These are phyloP conservation scores for Alectura lathami DNA, from an alignment of 2,113 vertebrate genomes.

Conservation along the genomic window DNA sequence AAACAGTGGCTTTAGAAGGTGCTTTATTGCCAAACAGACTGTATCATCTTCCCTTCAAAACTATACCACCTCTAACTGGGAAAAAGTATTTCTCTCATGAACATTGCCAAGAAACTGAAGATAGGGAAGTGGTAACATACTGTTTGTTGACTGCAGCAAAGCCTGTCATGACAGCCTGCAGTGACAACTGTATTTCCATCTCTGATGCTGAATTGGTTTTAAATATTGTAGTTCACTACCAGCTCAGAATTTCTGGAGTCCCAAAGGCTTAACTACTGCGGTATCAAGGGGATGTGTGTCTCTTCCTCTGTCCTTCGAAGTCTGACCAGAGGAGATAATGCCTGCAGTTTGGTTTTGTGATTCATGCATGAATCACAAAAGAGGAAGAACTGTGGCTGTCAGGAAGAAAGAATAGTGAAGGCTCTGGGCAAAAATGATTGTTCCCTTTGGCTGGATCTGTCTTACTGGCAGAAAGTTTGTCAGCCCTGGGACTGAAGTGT, in stretches of 20 bases:
- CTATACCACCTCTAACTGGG: background rate
- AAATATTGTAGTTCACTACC: background rate
- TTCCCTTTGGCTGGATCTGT: background rate
- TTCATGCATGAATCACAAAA: accelerated
- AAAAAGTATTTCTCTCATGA: background rate
- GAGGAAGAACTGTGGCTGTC: background rate
- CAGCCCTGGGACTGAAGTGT: background rate
- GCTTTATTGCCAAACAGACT: background rate
- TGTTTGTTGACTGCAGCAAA: background rate
- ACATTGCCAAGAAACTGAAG: background rate
- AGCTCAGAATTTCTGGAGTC: background rate
- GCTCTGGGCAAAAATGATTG: background rate
- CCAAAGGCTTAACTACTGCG: background rate
- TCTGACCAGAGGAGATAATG: background rate
- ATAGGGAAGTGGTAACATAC: background rate
- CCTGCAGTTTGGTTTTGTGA: background rate
- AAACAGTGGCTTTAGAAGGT: background rate
- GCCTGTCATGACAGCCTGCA: background rate
- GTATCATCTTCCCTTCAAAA: background rate
- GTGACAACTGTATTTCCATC: background rate
- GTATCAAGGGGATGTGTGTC: background rate
- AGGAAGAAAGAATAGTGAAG: background rate
- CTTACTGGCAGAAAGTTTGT: background rate
- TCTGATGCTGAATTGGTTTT: background rate
- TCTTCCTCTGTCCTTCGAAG: background rate